Percentiles rank a stretch among this genome's conserved stretches.
These are phyloP conservation scores for Cartodere bifasciata DNA, from an alignment of 2,888 invertebrate genomes.

Conservation along the genomic window DNA sequence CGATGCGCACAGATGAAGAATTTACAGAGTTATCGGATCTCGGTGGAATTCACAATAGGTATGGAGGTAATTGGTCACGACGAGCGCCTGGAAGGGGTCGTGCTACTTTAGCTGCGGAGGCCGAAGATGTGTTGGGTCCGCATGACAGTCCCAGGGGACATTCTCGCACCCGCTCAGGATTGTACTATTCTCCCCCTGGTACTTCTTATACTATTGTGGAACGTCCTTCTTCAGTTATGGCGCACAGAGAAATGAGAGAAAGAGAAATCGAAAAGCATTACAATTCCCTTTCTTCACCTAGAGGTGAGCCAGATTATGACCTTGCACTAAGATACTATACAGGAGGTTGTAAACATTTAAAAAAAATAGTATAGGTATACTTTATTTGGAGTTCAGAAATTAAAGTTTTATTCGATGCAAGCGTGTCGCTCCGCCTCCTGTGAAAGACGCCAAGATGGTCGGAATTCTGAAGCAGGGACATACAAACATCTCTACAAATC, in stretches of 20 bases:
- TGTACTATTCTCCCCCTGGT: constrained; percentile 79
- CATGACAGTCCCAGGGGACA: constrained; percentile 32
- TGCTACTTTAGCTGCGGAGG: constrained; percentile 36
- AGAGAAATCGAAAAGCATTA: constrained; percentile 20
- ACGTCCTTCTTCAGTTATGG: constrained; percentile 54
- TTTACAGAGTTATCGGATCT: constrained; percentile 36
- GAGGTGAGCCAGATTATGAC: constrained; percentile 27
- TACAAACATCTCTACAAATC: too few species aligned
- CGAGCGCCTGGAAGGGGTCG: constrained; percentile 43
- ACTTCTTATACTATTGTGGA: constrained; percentile 83
- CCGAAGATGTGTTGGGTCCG: constrained; percentile 45
- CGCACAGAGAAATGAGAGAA: constrained; percentile 32
- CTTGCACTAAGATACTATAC: too few species aligned
- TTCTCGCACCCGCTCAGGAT: constrained; percentile 47
- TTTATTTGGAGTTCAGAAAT: too few species aligned
- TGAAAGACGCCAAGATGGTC: too few species aligned
- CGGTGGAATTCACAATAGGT: constrained; percentile 29
- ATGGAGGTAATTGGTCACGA: constrained; percentile 15
- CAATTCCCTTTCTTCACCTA: constrained; percentile 38
- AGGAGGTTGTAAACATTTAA: too few species aligned
- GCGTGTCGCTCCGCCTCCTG: too few species aligned
- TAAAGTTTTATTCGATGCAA: too few species aligned
- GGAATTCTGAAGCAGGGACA: too few species aligned
- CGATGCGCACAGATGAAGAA: constrained; percentile 33
- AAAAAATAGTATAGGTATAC: too few species aligned